These are phyloP conservation scores for Homalodisca vitripennis DNA, from an alignment of 1,140 invertebrate genomes.

Conservation along the genomic window DNA sequence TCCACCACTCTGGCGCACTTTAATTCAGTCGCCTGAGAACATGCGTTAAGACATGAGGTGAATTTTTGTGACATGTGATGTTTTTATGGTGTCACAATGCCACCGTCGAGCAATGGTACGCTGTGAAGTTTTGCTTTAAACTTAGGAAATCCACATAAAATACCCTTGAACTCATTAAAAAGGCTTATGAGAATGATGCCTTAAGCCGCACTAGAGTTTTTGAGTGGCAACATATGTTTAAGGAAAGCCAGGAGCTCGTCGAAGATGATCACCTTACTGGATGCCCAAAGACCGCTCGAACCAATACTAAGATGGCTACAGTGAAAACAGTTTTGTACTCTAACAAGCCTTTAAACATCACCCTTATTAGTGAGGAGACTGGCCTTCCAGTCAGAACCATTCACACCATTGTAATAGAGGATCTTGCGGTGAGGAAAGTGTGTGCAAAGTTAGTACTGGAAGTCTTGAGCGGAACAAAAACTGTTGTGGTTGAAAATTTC, in stretches of 20 bases:
- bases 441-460: background rate
- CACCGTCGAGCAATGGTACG: background rate
- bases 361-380: no score
- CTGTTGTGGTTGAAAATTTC: no score
- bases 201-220: background rate
- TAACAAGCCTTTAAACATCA: background rate
- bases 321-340: background rate
- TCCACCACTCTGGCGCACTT: no score
- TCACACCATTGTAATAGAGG: background rate
- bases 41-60: background rate
- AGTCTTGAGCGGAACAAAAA: no score
- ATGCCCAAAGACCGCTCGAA: background rate
- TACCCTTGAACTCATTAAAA: background rate
- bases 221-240: background rate
- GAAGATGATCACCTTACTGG: background rate
- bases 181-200: no score
- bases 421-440: no score
- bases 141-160: background rate
- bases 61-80: background rate
- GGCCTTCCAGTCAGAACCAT: background rate
- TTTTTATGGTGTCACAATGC: background rate
- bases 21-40: no score
- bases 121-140: background rate
- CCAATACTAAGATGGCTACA: background rate
- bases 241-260: background rate